Evolutionary conservation across 2,888 invertebrate genomes (phyloP), one percentile per base, ranked within the genome.

Genomic region (Mythimna loreyi): DNA sequence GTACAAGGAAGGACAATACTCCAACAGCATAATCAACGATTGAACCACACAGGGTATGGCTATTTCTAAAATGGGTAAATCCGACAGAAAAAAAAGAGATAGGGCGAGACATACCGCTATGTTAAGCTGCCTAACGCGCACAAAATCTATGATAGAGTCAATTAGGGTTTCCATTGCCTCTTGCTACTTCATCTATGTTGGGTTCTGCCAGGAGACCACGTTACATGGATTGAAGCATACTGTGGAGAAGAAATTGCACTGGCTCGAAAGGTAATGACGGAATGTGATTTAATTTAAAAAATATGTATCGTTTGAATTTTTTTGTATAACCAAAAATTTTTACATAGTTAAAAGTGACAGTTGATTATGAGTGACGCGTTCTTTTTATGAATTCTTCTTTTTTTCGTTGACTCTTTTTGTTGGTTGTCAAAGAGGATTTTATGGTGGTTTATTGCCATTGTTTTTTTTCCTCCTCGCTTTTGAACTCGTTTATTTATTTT

Each of bases 171-270:
- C 92, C 91, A 90, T 93, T 2, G 63, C 86, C 13, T 81, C 87
- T 0, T 75, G 78, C 1, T 88, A 86, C 71, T 67, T 63, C 23
- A 56, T 91, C 16, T 95, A 95, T 85, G 86, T 87, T n/a, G 88
- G 86, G 25, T 96, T 95, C 85, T 94, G 94, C 82, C 78, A 87
- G 65, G 94, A 95, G 78, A 96, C 96, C 23, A 92, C 93, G 0
- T 77, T 96, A 88, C 96, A 96, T 82, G 96, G 96, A 28, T 78
- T 95, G 59, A 94, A 94, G 76, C 95, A 95, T 91, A 94, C 95
- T 85, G 95, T 96, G 2, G 90, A 93, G 16, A 89, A 84, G 0
- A 87, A 91, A 77, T 84, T 93, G 4, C 94, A 95, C 87, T 92
- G 91, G 87, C 80, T 92, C 28, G 95, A 95, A 85, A 91, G 95